Base-by-base conservation (phyloP, 2,113 vertebrate species). In the Catharus fuscescens region DNA sequence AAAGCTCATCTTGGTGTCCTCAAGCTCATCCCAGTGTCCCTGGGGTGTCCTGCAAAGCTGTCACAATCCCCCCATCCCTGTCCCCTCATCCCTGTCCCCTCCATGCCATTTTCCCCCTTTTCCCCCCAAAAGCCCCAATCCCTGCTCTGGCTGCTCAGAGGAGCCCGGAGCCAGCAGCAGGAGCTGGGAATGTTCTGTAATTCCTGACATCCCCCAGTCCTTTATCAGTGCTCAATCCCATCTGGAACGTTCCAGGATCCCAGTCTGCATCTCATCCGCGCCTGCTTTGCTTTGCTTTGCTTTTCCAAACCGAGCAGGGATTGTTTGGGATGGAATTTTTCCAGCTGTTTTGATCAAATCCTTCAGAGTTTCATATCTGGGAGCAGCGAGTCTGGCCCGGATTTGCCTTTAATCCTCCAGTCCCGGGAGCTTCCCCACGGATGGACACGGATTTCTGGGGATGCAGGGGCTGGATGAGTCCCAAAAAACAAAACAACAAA, bases 281-380 rank as follows among this genome's bases (percentile, higher is more conserved):
- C 76, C 60, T 56, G n/a, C 1, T 84, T 45, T 56, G 54, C 8
- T 92, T 81, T 36, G 66, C 9, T 72, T 91, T 36, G 34, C 34
- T 36, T 36, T 80, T 29, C 83, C 82, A 18, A 86, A 15, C 54
- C 3, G 65, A 89, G n/a, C 78, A 12, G 52, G 17, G 52, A 42
- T 86, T 96, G 1, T 92, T 95, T 92, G 4, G 92, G 32, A 62
- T 95, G 95, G 66, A 53, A 28, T 64, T 25, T 25, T 38, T 90
- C 88, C 94, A 72, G 50, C 9, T 90, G 76, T 90, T 95, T 96
- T 76, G 66, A 92, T 93, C 91, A 47, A 88, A 92, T 14, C 25
- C 66, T 88, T 53, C 6, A 3, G 80, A 88, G 86, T 8, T 82
- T 66, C 36, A 3, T 32, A 6, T 82, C 64, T 67, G 74, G 56